Conservation (phyloP, 2,888 invertebrate species). For the Xylota segnis region DNA sequence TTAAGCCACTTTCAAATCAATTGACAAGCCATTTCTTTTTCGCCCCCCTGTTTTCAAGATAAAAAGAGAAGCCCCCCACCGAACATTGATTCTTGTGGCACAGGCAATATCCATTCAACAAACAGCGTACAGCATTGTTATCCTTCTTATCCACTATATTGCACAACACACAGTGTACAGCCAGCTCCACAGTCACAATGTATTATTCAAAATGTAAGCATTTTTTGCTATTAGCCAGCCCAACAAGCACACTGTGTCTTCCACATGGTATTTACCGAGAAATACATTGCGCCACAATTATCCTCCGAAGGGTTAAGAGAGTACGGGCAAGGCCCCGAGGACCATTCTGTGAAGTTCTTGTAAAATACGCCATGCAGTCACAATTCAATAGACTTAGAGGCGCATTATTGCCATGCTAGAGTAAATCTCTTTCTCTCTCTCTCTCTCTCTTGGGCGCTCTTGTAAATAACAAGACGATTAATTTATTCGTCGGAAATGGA, state of each 20-base stretch:
- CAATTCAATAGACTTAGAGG: slow-evolving; percentile 75
- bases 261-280: slow-evolving; percentile 51
- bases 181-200: neutral
- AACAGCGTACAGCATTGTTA: slow-evolving; percentile 41
- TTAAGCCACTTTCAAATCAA: slow-evolving; percentile 23
- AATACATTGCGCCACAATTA: slow-evolving; percentile 27
- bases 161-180: slow-evolving; percentile 18
- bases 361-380: slow-evolving; percentile 73
- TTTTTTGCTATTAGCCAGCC: slow-evolving; percentile 56
- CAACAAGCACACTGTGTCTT: slow-evolving; percentile 36
- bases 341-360: slow-evolving; percentile 61
- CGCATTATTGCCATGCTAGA: slow-evolving; percentile 65
- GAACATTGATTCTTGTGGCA: neutral
- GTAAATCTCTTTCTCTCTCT: slow-evolving; percentile 40
- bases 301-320: slow-evolving; percentile 15
- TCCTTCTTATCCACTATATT: slow-evolving; percentile 44
- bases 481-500: slow-evolving; percentile 75
- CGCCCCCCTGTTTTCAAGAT: too few relatives aligned
- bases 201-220: slow-evolving; percentile 58
- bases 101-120: slow-evolving; percentile 40
- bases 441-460: slow-evolving; percentile 44
- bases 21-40: neutral
- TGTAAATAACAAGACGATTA: slow-evolving; percentile 77
- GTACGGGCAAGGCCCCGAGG: slow-evolving; percentile 23
- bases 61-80: neutral